Percentiles rank a stretch among this genome's conserved stretches.
These are phyloP conservation scores for Drosophila recens DNA, from an alignment of 2,888 invertebrate species.

Conservation along the genomic window DNA sequence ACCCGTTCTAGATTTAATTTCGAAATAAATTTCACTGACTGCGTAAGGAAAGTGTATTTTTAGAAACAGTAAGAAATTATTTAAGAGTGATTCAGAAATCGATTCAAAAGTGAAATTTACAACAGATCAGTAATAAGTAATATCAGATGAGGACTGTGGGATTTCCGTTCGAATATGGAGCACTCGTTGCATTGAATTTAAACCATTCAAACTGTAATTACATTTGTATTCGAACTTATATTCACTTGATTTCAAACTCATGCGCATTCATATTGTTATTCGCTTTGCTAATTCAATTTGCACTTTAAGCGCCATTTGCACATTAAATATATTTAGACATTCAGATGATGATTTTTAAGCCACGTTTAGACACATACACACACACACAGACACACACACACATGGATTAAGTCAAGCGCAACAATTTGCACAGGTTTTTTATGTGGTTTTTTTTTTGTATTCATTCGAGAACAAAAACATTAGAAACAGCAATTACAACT, in stretches of 20 bases:
- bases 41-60: not conserved
- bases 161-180: slow-evolving; percentile 17
- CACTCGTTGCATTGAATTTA: slow-evolving; percentile 6
- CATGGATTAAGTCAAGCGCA: slow-evolving; percentile 37
- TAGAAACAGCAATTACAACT: slow-evolving; percentile 29
- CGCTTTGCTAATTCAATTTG: slow-evolving; percentile 40
- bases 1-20: slow-evolving; percentile 1
- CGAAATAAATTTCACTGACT: slow-evolving; percentile 5
- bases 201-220: slow-evolving; percentile 11
- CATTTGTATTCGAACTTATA: slow-evolving; percentile 5
- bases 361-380: slow-evolving; percentile 14
- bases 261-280: slow-evolving; percentile 1
- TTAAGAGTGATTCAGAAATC: slow-evolving; percentile 2
- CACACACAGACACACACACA: slow-evolving; percentile 1
- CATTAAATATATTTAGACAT: slow-evolving; percentile 11
- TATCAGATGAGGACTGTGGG: not conserved
- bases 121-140: not conserved
- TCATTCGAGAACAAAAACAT: slow-evolving; percentile 15
- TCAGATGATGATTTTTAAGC: slow-evolving; percentile 13
- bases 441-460: slow-evolving; percentile 13
- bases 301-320: slow-evolving; percentile 25
- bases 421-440: slow-evolving; percentile 44
- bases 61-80: not conserved
- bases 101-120: not conserved
- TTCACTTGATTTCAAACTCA: slow-evolving; percentile 9